Conservation (phyloP, 92 coral and sea anemone genomes). For the Phenganax stokvisi region DNA sequence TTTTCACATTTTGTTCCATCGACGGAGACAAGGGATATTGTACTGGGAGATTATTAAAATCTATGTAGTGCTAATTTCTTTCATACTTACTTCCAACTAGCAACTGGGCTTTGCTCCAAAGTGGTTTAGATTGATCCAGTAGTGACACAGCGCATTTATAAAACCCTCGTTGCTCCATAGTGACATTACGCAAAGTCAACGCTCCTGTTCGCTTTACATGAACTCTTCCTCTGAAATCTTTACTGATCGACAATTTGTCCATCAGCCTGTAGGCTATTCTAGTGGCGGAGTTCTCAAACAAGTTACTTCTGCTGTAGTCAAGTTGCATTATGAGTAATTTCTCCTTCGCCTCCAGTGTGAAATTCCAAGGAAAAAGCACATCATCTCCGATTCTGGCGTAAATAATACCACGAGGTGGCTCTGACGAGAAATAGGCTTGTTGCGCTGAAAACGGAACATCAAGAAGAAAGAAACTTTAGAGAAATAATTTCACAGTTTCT, state of each 20-base stretch:
- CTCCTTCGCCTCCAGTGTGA: constrained; percentile 4
- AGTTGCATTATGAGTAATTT: neutral
- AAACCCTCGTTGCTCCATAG: constrained; percentile 2
- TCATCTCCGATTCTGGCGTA: constrained; percentile 23
- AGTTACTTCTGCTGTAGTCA: constrained; percentile 5
- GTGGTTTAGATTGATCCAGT: neutral
- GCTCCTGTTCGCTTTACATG: neutral
- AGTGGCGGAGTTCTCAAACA: constrained; percentile 1
- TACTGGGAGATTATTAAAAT: neutral
- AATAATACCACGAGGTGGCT: neutral
- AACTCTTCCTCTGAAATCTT: neutral
- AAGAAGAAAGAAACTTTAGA: neutral
- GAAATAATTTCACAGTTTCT: too few relatives aligned
- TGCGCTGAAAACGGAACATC: neutral
- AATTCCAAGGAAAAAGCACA: constrained; percentile 18
- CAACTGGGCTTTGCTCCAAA: constrained; percentile 11
- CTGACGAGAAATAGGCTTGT: constrained; percentile 1
- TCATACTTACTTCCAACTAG: constrained; percentile 30
- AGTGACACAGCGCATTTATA: constrained; percentile 18
- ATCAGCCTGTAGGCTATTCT: constrained; percentile 9
- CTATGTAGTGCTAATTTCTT: too few relatives aligned
- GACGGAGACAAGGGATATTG: too few relatives aligned
- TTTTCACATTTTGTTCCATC: too few relatives aligned
- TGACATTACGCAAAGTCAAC: constrained; percentile 11
- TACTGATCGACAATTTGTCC: neutral